A percentile compares a stretch with the other conserved stretches of the same genome.
Evolutionary conservation across 2,888 invertebrate genomes (phyloP).

Genomic region (Gandaritis pyraliata): DNA sequence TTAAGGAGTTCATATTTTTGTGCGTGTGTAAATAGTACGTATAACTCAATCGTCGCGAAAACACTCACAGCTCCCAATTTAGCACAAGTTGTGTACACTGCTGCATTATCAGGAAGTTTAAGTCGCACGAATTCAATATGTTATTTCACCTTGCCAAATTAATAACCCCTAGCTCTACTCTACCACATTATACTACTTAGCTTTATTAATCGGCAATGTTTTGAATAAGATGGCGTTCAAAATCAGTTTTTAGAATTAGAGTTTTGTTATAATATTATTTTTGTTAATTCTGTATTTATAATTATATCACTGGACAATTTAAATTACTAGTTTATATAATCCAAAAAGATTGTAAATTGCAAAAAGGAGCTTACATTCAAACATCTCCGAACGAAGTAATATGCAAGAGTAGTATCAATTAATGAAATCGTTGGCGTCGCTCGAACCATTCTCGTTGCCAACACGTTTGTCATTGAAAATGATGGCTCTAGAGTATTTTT

Average conservation of each 20-base stretch:
- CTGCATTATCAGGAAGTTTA: not conserved
- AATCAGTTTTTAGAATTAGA: too few species aligned
- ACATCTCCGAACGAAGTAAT: not conserved
- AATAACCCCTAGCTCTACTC: not conserved
- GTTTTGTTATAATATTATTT: too few species aligned
- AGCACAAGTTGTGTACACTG: slow-evolving; percentile 6
- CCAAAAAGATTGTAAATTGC: too few species aligned
- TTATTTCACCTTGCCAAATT: not conserved
- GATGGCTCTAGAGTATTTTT: slow-evolving; percentile 33
- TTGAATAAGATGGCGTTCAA: too few species aligned
- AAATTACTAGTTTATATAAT: too few species aligned
- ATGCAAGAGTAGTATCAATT: slow-evolving; percentile 20
- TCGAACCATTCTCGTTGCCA: slow-evolving; percentile 31
- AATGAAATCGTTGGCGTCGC: slow-evolving; percentile 25
- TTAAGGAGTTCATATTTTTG: slow-evolving; percentile 16
- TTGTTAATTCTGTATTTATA: too few species aligned
- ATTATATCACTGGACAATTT: too few species aligned
- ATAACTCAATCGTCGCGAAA: slow-evolving; percentile 1
- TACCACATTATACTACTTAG: too few species aligned
- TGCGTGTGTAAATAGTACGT: not conserved
- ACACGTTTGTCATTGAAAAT: slow-evolving; percentile 37
- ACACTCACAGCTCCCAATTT: slow-evolving; percentile 5
- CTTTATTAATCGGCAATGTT: too few species aligned
- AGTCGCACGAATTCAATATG: not conserved
- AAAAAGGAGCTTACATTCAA: not conserved